Evolutionary conservation across 2,888 invertebrate genomes (phyloP).

Genomic region (Drosophila conformis): DNA sequence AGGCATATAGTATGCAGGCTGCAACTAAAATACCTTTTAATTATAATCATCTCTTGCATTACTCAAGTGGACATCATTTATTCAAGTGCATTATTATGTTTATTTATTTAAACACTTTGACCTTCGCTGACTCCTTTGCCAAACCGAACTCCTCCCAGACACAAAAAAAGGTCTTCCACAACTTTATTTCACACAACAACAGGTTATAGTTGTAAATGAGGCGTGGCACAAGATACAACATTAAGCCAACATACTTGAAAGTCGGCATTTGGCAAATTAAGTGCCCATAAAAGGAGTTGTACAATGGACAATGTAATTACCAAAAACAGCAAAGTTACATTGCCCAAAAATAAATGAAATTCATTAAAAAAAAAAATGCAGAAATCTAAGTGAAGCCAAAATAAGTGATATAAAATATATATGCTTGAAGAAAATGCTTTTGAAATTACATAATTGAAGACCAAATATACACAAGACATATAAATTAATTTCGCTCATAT

Average conservation of each 20-base stretch:
- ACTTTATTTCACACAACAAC: conserved; percentile 9
- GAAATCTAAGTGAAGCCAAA: conserved; percentile 1
- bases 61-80: conserved; percentile 1
- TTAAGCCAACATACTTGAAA: conserved; percentile 50
- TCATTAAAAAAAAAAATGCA: conserved; percentile 24
- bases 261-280: conserved; percentile 65
- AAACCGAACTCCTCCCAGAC: background rate
- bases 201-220: conserved; percentile 27
- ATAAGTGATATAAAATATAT: conserved; percentile 1
- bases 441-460: background rate
- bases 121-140: conserved; percentile 6
- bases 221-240: conserved; percentile 36
- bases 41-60: background rate
- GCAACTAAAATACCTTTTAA: background rate
- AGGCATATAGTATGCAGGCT: background rate
- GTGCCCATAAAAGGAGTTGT: conserved; percentile 69
- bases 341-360: conserved; percentile 13
- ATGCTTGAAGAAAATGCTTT: conserved; percentile 2
- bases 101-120: conserved; percentile 1
- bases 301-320: conserved; percentile 64
- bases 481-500: conserved; percentile 45
- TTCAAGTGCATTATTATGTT: background rate
- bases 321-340: conserved; percentile 24
- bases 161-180: background rate
- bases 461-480: conserved; percentile 2